A percentile compares a stretch with the other conserved stretches of the same genome.
These are phyloP conservation scores for Buathra laborator DNA, from an alignment of 2,888 invertebrate genomes.

Conservation along the genomic window DNA sequence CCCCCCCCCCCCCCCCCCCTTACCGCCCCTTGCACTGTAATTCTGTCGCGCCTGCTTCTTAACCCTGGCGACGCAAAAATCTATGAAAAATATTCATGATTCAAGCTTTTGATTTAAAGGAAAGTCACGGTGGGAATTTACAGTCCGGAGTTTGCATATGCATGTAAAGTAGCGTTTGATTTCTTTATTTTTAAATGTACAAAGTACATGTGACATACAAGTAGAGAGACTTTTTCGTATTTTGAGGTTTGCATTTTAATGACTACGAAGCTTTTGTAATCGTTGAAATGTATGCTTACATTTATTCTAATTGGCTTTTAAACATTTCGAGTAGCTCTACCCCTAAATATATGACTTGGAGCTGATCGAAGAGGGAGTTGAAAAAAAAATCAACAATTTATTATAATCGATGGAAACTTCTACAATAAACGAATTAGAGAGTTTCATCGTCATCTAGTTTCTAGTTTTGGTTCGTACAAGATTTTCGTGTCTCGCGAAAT, in stretches of 20 bases:
- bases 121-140: too few relatives aligned
- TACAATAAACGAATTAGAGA: slow-evolving; percentile 10
- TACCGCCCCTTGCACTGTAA: neutral
- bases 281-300: too few relatives aligned
- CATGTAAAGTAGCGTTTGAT: too few relatives aligned
- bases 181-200: neutral
- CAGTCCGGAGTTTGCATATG: too few relatives aligned
- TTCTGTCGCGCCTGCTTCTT: neutral
- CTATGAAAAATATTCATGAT: neutral
- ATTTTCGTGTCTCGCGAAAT: slow-evolving; percentile 32
- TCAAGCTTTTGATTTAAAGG: too few relatives aligned
- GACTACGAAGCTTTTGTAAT: too few relatives aligned
- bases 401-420: slow-evolving; percentile 1
- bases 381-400: neutral
- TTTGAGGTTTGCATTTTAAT: too few relatives aligned
- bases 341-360: too few relatives aligned
- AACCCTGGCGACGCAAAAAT: neutral
- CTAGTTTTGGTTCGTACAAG: neutral
- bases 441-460: slow-evolving; percentile 16
- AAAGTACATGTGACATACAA: too few relatives aligned
- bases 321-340: too few relatives aligned
- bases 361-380: neutral
- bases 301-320: too few relatives aligned
- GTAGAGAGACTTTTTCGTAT: too few relatives aligned
- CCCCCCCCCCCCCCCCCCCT: neutral